Conservation (phyloP, 2,888 invertebrate species). For the Coleophora deauratella region DNA sequence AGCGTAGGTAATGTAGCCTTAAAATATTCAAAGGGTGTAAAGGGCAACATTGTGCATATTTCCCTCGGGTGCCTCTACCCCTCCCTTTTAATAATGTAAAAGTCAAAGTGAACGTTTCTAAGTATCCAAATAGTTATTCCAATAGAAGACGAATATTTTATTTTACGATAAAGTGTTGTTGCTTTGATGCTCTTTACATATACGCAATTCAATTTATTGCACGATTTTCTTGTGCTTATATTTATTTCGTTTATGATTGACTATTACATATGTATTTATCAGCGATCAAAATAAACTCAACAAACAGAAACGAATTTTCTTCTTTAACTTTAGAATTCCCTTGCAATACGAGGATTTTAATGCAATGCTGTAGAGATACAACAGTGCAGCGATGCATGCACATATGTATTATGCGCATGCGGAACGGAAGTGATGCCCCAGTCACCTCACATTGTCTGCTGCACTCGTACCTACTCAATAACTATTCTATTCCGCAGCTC, state of each 20-base stretch:
- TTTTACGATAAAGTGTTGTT: too few relatives aligned
- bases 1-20: slow-evolving; percentile 29
- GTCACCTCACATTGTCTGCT: slow-evolving; percentile 49
- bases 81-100: slow-evolving; percentile 18
- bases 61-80: slow-evolving; percentile 49
- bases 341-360: too few relatives aligned
- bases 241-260: not conserved
- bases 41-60: slow-evolving; percentile 64
- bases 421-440: slow-evolving; percentile 55
- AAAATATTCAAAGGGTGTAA: slow-evolving; percentile 71
- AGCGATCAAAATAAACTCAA: too few relatives aligned
- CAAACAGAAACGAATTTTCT: too few relatives aligned
- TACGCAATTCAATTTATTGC: too few relatives aligned
- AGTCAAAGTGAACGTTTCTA: not conserved
- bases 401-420: slow-evolving; percentile 16
- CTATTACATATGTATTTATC: not conserved
- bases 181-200: too few relatives aligned
- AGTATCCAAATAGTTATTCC: not conserved
- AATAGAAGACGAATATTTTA: too few relatives aligned
- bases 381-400: not conserved
- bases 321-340: too few relatives aligned
- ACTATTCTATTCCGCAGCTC: slow-evolving; percentile 14
- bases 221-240: not conserved
- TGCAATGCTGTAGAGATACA: too few relatives aligned
- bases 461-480: slow-evolving; percentile 20